A percentile compares a stretch with the other conserved stretches of the same genome.
These are phyloP conservation scores for Neomorphus geoffroyi DNA, from an alignment of 2,797 vertebrate species.

Conservation along the genomic window DNA sequence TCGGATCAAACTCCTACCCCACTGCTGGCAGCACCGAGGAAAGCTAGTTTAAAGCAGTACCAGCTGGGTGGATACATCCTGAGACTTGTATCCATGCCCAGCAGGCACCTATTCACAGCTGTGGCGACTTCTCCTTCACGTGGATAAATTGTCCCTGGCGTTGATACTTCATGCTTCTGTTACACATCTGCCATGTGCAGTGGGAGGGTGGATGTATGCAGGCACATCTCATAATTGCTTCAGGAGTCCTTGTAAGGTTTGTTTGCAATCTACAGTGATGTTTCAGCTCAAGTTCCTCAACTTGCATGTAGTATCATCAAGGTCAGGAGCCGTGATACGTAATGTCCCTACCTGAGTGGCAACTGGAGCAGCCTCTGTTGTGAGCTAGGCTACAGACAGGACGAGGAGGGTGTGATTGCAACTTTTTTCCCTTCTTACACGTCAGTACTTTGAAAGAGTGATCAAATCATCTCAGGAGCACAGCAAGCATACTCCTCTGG, in stretches of 20 bases:
- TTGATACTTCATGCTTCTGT: not conserved
- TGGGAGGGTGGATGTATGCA: not conserved
- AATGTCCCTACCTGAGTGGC: not conserved
- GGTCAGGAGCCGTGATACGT: not conserved
- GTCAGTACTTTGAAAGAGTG: not conserved
- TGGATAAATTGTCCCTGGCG: not conserved
- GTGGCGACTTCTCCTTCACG: not conserved
- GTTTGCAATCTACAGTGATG: not conserved
- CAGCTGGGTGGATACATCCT: not conserved
- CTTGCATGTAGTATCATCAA: not conserved
- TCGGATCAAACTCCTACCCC: rapidly evolving
- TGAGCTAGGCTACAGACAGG: not conserved
- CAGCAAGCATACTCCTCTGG: not conserved
- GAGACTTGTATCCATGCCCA: not conserved
- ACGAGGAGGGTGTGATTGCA: not conserved
- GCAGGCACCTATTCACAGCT: not conserved
- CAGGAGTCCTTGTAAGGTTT: not conserved
- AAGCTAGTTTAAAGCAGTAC: not conserved
- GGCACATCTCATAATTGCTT: not conserved
- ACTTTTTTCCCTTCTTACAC: not conserved
- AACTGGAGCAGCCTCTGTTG: not conserved
- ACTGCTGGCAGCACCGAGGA: not conserved
- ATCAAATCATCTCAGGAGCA: not conserved
- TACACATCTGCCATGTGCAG: not conserved
- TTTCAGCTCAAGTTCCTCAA: not conserved